A percentile compares a stretch with the other conserved stretches of the same genome.
Conservation (phyloP, 2,797 vertebrate genomes). For the Neostethus bicornis region DNA sequence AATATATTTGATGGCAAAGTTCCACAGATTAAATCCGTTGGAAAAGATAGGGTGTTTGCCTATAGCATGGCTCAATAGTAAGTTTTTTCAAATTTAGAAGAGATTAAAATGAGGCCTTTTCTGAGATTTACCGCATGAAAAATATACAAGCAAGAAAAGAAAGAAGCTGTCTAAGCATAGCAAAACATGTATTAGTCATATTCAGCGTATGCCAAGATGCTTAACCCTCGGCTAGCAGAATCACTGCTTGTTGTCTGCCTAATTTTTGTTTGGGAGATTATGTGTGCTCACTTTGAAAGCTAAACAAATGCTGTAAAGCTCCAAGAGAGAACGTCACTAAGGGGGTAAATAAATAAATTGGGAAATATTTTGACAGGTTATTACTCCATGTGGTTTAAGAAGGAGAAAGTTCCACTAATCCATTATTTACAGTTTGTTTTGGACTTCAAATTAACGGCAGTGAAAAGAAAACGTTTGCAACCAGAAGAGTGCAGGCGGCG, state of each 20-base stretch:
- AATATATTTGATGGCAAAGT: slow-evolving; percentile 69
- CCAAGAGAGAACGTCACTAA: slow-evolving; percentile 61
- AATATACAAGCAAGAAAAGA: slow-evolving; percentile 61
- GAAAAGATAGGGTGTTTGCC: slow-evolving; percentile 75
- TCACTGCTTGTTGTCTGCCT: slow-evolving; percentile 66
- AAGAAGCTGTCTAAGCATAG: slow-evolving; percentile 69
- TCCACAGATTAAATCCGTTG: slow-evolving; percentile 76
- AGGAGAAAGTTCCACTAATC: slow-evolving; percentile 80
- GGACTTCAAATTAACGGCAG: slow-evolving; percentile 76
- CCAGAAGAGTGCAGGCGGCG: slow-evolving; percentile 74
- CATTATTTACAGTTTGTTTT: slow-evolving; percentile 87
- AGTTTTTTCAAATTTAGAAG: slow-evolving; percentile 68
- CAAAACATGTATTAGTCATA: slow-evolving; percentile 67
- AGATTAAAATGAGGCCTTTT: slow-evolving; percentile 67
- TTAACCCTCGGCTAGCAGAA: slow-evolving; percentile 53
- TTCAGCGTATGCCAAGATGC: slow-evolving; percentile 50
- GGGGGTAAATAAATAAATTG: slow-evolving; percentile 77
- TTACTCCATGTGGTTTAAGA: slow-evolving; percentile 83
- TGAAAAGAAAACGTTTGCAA: slow-evolving; percentile 80
- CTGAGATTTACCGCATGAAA: slow-evolving; percentile 66
- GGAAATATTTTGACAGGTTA: slow-evolving; percentile 81
- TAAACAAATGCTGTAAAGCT: slow-evolving; percentile 72
- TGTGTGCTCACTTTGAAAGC: slow-evolving; percentile 68
- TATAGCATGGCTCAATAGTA: slow-evolving; percentile 68
- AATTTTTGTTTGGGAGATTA: slow-evolving; percentile 71